A percentile compares a stretch with the other conserved stretches of the same genome.
These are phyloP conservation scores for Eupeodes corollae DNA, from an alignment of 1,140 invertebrate species.

Conservation along the genomic window DNA sequence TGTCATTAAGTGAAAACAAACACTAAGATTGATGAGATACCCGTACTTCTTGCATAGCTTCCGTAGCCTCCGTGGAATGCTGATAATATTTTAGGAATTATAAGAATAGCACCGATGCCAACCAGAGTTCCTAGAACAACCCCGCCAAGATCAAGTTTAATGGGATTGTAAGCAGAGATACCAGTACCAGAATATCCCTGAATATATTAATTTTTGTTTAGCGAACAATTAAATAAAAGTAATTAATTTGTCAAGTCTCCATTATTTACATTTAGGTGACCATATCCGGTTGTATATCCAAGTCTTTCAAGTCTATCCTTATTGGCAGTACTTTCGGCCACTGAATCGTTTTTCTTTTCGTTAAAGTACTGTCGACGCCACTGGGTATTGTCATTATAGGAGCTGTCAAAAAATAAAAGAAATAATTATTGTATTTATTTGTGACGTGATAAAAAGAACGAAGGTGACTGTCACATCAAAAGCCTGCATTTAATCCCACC, in stretches of 20 bases:
- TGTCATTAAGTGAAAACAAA: neutral
- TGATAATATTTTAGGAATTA: conserved; percentile 64
- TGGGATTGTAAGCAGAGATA: conserved; percentile 47
- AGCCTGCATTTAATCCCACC: too few species aligned
- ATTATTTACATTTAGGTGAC: conserved; percentile 21
- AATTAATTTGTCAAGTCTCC: too few species aligned
- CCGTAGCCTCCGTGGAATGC: conserved; percentile 56
- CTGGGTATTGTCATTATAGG: conserved; percentile 20
- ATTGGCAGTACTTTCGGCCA: conserved; percentile 20
- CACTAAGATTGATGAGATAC: conserved; percentile 11
- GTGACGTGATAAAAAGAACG: too few species aligned
- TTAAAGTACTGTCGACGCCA: conserved; percentile 22
- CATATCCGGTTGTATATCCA: conserved; percentile 34
- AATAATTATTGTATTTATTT: too few species aligned
- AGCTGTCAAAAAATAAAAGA: conserved; percentile 12
- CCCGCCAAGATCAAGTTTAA: conserved; percentile 73
- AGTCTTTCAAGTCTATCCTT: conserved; percentile 32
- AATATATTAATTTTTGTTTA: neutral
- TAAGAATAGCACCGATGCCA: conserved; percentile 63
- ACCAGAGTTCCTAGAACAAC: conserved; percentile 64
- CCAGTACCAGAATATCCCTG: conserved; percentile 40
- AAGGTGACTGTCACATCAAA: too few species aligned
- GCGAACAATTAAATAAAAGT: too few species aligned
- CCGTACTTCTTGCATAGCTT: conserved; percentile 56
- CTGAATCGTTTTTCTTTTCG: conserved; percentile 22